Evolutionary conservation across 2,113 vertebrate genomes (phyloP).

Genomic region (Astatoreochromis straeleni): DNA sequence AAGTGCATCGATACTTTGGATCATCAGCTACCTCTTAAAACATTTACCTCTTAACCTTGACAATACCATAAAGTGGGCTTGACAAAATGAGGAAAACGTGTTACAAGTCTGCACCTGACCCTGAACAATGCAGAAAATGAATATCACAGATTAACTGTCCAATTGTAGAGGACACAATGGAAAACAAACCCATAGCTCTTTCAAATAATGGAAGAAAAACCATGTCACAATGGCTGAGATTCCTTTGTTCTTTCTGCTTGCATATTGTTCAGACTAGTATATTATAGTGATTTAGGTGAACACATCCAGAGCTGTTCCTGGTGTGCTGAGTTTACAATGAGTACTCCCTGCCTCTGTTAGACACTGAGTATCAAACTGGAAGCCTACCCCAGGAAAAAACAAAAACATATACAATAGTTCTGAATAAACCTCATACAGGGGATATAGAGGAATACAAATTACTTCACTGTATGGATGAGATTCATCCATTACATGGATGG

Average conservation of each 20-base stretch:
- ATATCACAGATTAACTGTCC: conserved; percentile 1
- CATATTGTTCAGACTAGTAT: conserved; percentile 60
- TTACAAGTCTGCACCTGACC: not conserved
- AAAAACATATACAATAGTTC: conserved; percentile 16
- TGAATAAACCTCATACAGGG: conserved; percentile 26
- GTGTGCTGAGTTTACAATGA: conserved; percentile 30
- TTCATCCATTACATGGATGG: conserved; percentile 30
- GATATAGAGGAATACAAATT: conserved; percentile 29
- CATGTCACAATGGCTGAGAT: conserved; percentile 64
- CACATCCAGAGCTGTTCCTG: conserved; percentile 20
- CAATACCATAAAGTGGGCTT: not conserved
- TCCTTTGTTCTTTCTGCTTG: conserved; percentile 67
- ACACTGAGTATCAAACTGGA: conserved; percentile 13
- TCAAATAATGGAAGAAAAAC: conserved; percentile 40
- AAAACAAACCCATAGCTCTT: conserved; percentile 6
- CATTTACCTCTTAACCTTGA: conserved; percentile 9
- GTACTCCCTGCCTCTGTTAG: not conserved
- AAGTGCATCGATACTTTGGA: conserved; percentile 64
- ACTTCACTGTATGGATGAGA: conserved; percentile 35
- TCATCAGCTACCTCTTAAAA: conserved; percentile 13
- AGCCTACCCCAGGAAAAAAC: conserved; percentile 35
- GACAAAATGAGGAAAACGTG: conserved; percentile 7
- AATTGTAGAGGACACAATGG: not conserved
- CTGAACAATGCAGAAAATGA: conserved; percentile 7
- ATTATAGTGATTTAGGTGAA: conserved; percentile 27